Base-by-base conservation (phyloP, 2,113 vertebrate species). In the Typhlomys cinereus region DNA sequence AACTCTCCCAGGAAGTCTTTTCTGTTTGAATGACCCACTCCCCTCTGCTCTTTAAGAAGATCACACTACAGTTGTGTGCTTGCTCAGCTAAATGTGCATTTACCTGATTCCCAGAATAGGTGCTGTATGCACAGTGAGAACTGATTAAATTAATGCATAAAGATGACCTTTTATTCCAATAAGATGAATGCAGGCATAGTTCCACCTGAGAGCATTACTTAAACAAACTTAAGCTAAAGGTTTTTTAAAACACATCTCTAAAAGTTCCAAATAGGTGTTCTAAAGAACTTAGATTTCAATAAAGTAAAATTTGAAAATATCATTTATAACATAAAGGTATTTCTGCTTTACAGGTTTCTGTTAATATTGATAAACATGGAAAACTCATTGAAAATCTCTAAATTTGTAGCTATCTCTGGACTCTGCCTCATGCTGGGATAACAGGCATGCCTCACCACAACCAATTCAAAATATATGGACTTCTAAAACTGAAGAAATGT, bases 361-460 rank as follows among this genome's bases (percentile, higher is more conserved):
- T 81, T 74, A 25, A 54, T 46, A 84, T 50, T 91, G 46, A 82
- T 91, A 91, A 76, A 85, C 12, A 88, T 23, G n/a, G 80, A 91
- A 85, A 59, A 81, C 67, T 57, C 21, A 25, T 10, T 59, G 57
- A 3, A 4, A 4, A 23, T 59, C 62, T 64, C 29, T n/a, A 64
- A 29, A 34, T 31, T 34, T 64, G 62, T 11, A 64, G 62, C 29
- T 12, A 29, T 64, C 31, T 64, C 62, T n/a, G 57, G n/a, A 39
- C 52, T 39, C 52, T 79, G 75, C n/a, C n/a, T 27, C n/a, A 21
- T 57, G 36, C 52, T 79, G 52, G 34, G 48, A 34, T 34, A 48
- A 74, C 44, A 31, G 41, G 41, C 27, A 54, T 79, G 23, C 23
- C 5, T 21, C n/a, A 54, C n/a, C 48, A 78, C 11, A 78, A 39